phyloP scores from a whole-genome alignment of 2,113 vertebrate genomes.

The Ondatra zibethicus region DNA sequence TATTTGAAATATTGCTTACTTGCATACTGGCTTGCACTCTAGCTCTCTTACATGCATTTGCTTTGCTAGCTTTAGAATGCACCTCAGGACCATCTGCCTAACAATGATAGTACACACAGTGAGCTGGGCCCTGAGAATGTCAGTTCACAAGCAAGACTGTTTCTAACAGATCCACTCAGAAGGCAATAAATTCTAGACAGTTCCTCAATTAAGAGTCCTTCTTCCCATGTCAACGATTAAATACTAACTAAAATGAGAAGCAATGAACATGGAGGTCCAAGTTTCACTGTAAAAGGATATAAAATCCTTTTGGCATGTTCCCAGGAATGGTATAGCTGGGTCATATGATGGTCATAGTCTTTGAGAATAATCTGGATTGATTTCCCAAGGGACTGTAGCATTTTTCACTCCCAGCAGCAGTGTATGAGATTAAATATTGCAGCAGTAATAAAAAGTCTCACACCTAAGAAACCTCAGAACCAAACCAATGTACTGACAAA shows the following conservation, averaged over 20 bases:
- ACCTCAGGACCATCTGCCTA: neutral
- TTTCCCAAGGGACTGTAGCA: neutral
- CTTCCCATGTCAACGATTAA: neutral
- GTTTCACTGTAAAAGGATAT: neutral
- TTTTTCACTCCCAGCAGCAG: neutral
- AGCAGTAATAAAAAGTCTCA: neutral
- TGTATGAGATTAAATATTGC: too few species aligned
- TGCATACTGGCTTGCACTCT: too few species aligned
- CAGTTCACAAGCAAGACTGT: too few species aligned
- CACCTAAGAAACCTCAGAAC: neutral
- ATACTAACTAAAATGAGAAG: neutral
- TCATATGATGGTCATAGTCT: neutral
- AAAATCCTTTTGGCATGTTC: neutral
- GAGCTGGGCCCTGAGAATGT: too few species aligned
- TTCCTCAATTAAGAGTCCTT: neutral
- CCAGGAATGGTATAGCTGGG: neutral
- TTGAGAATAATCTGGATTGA: neutral
- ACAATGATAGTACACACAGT: neutral
- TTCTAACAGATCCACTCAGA: neutral
- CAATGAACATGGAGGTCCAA: too few species aligned
- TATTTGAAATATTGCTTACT: neutral
- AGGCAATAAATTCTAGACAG: neutral
- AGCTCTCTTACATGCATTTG: neutral
- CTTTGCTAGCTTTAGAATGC: neutral
- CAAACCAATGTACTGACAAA: neutral